Evolutionary conservation across 2,113 vertebrate genomes (phyloP).

Genomic region (Notothenia coriiceps): DNA sequence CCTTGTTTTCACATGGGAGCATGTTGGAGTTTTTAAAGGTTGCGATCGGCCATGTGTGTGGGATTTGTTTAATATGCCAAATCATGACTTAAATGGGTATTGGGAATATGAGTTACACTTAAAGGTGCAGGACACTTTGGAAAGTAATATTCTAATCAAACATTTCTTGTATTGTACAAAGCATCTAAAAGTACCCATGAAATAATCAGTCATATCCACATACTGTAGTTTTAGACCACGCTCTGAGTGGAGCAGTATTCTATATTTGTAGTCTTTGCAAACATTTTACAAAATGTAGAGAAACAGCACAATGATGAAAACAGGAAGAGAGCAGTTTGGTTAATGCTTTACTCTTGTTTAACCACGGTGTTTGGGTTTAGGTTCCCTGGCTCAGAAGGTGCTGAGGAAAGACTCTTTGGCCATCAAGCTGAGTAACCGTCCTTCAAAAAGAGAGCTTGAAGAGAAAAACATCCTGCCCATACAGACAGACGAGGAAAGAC

Average conservation of each 20-base stretch:
- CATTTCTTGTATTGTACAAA: not conserved
- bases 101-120: not conserved
- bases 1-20: conserved; percentile 13
- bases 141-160: not conserved
- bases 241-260: too few relatives aligned
- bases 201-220: too few relatives aligned
- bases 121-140: not conserved
- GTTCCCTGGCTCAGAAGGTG: conserved; percentile 94
- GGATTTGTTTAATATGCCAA: not conserved
- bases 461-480: conserved; percentile 98
- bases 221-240: too few relatives aligned
- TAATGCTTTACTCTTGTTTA: conserved; percentile 5
- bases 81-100: conserved; percentile 3
- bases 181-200: not conserved
- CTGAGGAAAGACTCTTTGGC: conserved; percentile 98
- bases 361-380: conserved; percentile 72
- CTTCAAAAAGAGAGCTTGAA: conserved; percentile 95
- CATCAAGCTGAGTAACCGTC: conserved; percentile 98
- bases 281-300: too few relatives aligned
- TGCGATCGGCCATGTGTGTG: conserved; percentile 13
- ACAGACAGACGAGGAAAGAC: conserved; percentile 95
- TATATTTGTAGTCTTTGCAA: too few relatives aligned
- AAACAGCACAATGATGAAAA: not conserved
- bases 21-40: conserved; percentile 19
- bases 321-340: not conserved